phyloP scores from a whole-genome alignment of 2,797 vertebrate genomes.

The Monodelphis domestica region DNA sequence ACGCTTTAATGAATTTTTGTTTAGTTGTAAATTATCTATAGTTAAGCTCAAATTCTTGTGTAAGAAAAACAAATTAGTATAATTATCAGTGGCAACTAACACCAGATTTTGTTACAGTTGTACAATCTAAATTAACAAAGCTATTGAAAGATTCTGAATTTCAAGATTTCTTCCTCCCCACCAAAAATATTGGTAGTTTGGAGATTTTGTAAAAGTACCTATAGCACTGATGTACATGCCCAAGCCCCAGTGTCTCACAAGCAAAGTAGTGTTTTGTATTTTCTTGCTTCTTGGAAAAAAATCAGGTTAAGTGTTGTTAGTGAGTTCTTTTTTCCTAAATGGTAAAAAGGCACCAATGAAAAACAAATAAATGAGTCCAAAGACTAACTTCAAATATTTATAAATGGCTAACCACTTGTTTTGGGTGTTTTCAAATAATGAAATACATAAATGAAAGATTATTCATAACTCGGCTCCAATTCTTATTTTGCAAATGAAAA shows the following conservation, averaged over 20 bases:
- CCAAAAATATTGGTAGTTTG: not conserved
- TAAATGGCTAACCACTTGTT: not conserved
- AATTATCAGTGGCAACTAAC: constrained; percentile 18
- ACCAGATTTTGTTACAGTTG: not conserved
- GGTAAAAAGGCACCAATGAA: not conserved
- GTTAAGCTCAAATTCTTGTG: constrained; percentile 37
- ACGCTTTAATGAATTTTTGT: not conserved
- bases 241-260: not conserved
- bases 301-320: not conserved
- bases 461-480: constrained; percentile 5
- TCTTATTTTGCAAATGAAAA: constrained; percentile 20
- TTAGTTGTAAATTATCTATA: not conserved
- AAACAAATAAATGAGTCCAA: not conserved
- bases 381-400: constrained; percentile 29
- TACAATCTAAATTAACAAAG: constrained; percentile 31
- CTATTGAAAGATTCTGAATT: constrained; percentile 37
- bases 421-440: not conserved
- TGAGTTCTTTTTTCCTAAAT: not conserved
- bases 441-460: not conserved
- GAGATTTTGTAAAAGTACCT: constrained; percentile 11
- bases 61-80: not conserved
- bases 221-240: not conserved
- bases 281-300: constrained; percentile 5
- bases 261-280: not conserved
- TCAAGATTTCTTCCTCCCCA: not conserved